phyloP scores from a whole-genome alignment of 2,888 invertebrate genomes.

The Hypomecis atomaria region DNA sequence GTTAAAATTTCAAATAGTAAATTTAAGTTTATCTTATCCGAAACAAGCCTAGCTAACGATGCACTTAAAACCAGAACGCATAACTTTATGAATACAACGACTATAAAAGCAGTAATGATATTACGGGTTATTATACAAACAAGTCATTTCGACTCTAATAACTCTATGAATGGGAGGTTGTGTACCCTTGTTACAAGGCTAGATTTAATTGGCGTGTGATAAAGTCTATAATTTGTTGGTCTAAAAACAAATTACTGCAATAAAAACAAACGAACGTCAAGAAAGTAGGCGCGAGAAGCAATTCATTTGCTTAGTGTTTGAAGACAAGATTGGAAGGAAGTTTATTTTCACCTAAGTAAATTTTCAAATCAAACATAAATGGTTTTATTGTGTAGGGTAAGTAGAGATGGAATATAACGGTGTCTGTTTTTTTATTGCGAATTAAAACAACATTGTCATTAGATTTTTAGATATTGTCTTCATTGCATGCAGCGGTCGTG shows the following conservation, averaged over 20 bases:
- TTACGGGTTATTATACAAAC: conserved; percentile 61
- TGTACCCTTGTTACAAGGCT: conserved; percentile 37
- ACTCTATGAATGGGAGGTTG: conserved; percentile 34
- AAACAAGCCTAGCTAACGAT: conserved; percentile 56
- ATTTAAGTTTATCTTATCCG: conserved; percentile 64
- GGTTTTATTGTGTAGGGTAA: no score
- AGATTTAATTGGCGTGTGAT: conserved; percentile 43
- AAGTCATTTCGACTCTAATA: conserved; percentile 48
- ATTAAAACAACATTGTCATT: no score
- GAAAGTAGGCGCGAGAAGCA: background rate
- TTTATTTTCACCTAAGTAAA: no score
- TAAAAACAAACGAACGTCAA: background rate
- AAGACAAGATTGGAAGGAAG: background rate
- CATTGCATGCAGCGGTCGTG: no score
- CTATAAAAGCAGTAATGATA: conserved; percentile 60
- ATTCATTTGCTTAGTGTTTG: background rate
- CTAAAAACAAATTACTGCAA: conserved; percentile 1
- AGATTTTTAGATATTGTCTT: no score
- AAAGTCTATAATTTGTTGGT: conserved; percentile 14
- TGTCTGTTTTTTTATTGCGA: no score
- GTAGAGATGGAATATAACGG: no score
- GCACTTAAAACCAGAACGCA: conserved; percentile 58
- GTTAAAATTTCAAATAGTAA: conserved; percentile 54
- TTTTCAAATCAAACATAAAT: no score
- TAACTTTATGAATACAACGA: conserved; percentile 59